phyloP scores from a whole-genome alignment of 2,888 invertebrate species.

The Beris morrisii region DNA sequence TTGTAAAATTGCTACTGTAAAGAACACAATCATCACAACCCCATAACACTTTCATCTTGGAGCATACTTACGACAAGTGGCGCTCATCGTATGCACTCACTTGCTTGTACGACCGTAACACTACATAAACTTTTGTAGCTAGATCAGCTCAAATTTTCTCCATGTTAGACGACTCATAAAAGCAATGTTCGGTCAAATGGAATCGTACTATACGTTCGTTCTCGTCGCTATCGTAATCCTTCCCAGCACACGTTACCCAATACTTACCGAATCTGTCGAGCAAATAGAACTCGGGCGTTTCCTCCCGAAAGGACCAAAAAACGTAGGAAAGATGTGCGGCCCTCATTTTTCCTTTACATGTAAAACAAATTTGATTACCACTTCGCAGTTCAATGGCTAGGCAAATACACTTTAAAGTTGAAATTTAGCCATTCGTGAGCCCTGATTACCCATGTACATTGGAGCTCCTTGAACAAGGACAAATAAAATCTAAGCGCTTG shows the following conservation, averaged over 20 bases:
- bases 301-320: not conserved
- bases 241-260: not conserved
- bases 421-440: slow-evolving; percentile 36
- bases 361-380: slow-evolving; percentile 38
- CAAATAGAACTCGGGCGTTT: too few species aligned
- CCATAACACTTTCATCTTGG: too few species aligned
- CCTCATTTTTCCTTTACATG: slow-evolving; percentile 18
- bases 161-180: slow-evolving; percentile 33
- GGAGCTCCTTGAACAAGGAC: slow-evolving; percentile 7
- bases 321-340: not conserved
- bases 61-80: slow-evolving; percentile 1
- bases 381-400: slow-evolving; percentile 37
- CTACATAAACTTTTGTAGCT: slow-evolving; percentile 35
- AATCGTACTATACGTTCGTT: not conserved
- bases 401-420: slow-evolving; percentile 35
- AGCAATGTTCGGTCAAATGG: slow-evolving; percentile 31
- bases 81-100: slow-evolving; percentile 13
- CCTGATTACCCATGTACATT: slow-evolving; percentile 33
- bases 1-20: not conserved
- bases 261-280: not conserved
- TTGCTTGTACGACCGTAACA: slow-evolving; percentile 14
- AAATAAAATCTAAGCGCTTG: slow-evolving; percentile 34
- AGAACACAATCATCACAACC: slow-evolving; percentile 4
- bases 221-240: not conserved
- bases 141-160: slow-evolving; percentile 36